Conservation (phyloP, 2,888 invertebrate species). For the Itoplectis maculator region DNA sequence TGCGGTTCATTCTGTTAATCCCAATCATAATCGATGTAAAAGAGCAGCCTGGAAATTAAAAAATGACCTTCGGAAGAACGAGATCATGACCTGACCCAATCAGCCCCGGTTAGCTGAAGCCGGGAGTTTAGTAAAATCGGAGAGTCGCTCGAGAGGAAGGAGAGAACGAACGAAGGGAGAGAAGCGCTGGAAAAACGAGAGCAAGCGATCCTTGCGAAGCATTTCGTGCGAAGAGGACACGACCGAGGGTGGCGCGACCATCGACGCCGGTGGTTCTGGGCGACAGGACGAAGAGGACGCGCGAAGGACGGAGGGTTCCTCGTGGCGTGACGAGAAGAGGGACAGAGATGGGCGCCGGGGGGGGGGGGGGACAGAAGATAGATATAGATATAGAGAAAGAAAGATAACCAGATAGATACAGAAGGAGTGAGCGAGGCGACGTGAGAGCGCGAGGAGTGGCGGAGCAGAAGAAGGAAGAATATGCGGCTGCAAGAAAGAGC, state of each 20-base stretch:
- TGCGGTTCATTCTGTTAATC: too few species aligned
- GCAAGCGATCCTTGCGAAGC: too few species aligned
- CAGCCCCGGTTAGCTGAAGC: too few species aligned
- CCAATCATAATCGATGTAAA: too few species aligned
- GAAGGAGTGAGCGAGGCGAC: constrained; percentile 18
- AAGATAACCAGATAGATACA: too few species aligned
- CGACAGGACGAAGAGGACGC: constrained; percentile 25
- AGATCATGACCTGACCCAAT: too few species aligned
- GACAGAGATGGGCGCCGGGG: not conserved
- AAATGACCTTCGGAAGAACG: too few species aligned
- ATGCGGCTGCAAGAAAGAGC: constrained; percentile 83
- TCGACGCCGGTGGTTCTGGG: constrained; percentile 40
- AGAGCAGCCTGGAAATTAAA: too few species aligned
- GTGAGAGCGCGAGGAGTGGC: constrained; percentile 61
- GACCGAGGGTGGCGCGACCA: constrained; percentile 61
- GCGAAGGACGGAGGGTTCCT: constrained; percentile 21
- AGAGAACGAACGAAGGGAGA: constrained; percentile 19
- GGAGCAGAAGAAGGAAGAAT: constrained; percentile 76
- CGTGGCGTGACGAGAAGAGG: constrained; percentile 52
- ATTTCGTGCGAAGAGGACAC: constrained; percentile 35
- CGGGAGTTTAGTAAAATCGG: too few species aligned
- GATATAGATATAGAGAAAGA: too few species aligned
- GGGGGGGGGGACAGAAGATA: too few species aligned
- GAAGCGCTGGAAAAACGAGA: too few species aligned
- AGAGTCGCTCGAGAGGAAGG: not conserved